phyloP scores from a whole-genome alignment of 2,113 vertebrate genomes.

The Ceratotherium simum region DNA sequence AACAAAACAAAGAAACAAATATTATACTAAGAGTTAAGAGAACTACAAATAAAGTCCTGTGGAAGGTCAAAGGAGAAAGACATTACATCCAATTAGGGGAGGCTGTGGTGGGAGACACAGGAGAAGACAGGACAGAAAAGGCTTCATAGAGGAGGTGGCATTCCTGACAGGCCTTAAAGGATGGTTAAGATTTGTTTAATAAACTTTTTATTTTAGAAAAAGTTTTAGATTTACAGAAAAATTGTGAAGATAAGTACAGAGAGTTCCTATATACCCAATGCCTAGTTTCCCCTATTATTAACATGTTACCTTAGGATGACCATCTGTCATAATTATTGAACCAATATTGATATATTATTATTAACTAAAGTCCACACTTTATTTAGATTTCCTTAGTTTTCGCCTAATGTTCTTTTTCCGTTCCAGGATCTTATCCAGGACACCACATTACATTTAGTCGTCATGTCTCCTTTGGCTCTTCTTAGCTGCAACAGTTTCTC shows the following conservation, averaged over 20 bases:
- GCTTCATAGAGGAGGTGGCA: not conserved
- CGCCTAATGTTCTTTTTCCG: not conserved
- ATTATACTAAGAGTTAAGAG: not conserved
- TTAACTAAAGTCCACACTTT: not conserved
- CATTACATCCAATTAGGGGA: not conserved
- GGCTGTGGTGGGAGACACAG: not conserved
- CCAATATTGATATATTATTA: not conserved
- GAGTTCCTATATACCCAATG: not conserved
- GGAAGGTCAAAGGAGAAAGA: constrained; percentile 6
- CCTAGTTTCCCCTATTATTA: not conserved
- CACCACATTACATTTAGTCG: not conserved
- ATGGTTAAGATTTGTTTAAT: not conserved
- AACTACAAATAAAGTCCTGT: not conserved
- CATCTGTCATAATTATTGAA: not conserved
- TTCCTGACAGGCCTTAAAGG: not conserved
- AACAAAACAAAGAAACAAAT: constrained; percentile 2
- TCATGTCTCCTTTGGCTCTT: not conserved
- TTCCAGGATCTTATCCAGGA: not conserved
- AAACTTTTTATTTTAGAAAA: not conserved
- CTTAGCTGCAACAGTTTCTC: not conserved
- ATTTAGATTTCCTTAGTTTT: not conserved
- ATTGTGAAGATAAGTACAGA: not conserved
- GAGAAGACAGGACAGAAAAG: not conserved
- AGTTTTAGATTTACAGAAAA: not conserved
- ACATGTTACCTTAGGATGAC: not conserved